Evolutionary conservation across 2,113 vertebrate genomes (phyloP).

Genomic region (Turnix velox): DNA sequence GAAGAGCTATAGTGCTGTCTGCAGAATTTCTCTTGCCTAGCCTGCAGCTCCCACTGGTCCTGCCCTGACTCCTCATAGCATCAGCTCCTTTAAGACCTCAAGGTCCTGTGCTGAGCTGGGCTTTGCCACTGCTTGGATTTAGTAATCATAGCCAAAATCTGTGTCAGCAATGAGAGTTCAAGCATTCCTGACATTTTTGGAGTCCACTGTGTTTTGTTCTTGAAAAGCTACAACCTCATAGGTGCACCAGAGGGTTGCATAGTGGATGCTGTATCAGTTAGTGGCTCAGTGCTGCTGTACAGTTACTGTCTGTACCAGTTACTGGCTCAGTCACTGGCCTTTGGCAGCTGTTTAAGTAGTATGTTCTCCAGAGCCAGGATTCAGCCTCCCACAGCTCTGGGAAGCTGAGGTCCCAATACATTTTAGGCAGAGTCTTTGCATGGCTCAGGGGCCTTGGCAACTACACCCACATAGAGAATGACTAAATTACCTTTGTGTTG

Average conservation of each 20-base stretch:
- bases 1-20: background rate
- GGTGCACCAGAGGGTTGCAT: fast-evolving
- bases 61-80: background rate
- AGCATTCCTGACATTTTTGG: background rate
- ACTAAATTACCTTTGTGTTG: fast-evolving
- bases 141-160: background rate
- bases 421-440: background rate
- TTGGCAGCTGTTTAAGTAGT: background rate
- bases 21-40: background rate
- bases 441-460: background rate
- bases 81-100: background rate
- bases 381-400: background rate
- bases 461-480: fast-evolving
- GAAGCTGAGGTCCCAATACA: background rate
- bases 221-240: background rate
- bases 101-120: background rate
- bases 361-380: background rate
- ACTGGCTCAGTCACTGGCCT: fast-evolving
- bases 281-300: too few species aligned
- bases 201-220: background rate
- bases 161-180: background rate
- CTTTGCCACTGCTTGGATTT: background rate
- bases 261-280: background rate
- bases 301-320: fast-evolving
- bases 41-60: background rate